Base-by-base conservation (phyloP, 2,888 invertebrate species). In the Meganola albula region DNA sequence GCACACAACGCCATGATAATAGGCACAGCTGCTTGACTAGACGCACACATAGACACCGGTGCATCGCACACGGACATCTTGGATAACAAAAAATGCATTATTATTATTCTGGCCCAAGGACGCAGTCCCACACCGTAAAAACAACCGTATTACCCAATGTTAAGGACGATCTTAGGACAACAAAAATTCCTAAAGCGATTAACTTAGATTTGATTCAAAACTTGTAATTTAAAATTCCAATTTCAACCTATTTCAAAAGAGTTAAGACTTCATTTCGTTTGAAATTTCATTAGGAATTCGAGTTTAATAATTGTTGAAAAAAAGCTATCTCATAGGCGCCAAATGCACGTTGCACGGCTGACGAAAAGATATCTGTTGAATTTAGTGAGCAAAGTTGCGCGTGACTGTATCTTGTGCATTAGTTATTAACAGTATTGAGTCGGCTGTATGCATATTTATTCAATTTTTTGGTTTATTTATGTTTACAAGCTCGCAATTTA, bases 11-110 rank as follows among this genome's bases (percentile, higher is more conserved):
- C 55, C 63, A 66, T 57, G 73, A 77, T 78, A 83, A 83, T 79
- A 80, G 76, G 72, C 77, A 77, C 84, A 85, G 82, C 84, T 84
- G 84, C 82, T 76, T 75, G 72, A 70, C 60, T 61, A 58, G 58
- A 63, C 58, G 52, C 73, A 71, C 80, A 78, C 79, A 67, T 40
- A 53, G 51, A 68, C 53, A 61, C 43, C 46, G 66, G 63, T 79
- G 82, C 82, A 82, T 74, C 80, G 74, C 74, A 79, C 66, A 74
- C 79, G 53, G 72, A 68, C 74, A 71, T 71, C 73, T 73, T 70
- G 63, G 63, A 63, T 74, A 66, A 74, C 73, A 82, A 83, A 82
- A 83, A 80, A 82, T 65, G 68, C 70, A 76, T 79, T 85, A 83
- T 83, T 85, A 84, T 83, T 83, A 85, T 77, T 74, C 66, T 67